Evolutionary conservation across 2,888 invertebrate genomes (phyloP), one percentile per base, ranked within the genome.

Genomic region (Drosophila mimetica): DNA sequence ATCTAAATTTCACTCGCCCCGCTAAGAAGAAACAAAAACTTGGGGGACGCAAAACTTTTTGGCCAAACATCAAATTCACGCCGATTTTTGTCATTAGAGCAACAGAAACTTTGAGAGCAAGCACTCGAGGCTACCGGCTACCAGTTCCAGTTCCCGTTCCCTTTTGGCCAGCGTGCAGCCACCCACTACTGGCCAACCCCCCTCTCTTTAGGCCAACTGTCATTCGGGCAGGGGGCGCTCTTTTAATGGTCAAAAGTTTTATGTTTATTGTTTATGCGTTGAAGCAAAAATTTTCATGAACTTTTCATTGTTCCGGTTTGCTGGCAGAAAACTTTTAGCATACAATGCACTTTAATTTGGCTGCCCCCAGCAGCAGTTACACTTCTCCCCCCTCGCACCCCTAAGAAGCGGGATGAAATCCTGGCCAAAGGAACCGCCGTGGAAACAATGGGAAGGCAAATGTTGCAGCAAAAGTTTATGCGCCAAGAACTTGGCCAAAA

Each of bases 261-360:
- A 79, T 86, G 82, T 84, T 84, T 84, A 88, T 88, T 88, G 88
- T 84, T 88, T 88, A 86, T 86, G 88, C 85, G 82, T 71, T 88
- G 79, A 78, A 78, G 88, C 88, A 76, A 78, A 86, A 86, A 84
- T 84, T 84, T 84, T 86, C 82, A 84, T 84, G 87, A 84, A 84
- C 88, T 84, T 84, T 84, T 88, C 88, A 84, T 84, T 84, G 84
- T 84, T 84, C 88, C 87, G 88, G 88, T 86, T 84, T 84, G 83
- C 75, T 71, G 71, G 84, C 75, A 50, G 59, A 77, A 70, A 86
- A 84, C 81, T 86, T 86, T 83, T 61, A 59, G 81, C 74, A 78
- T 72, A 85, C 88, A 86, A 84, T 84, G 84, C 84, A 88, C 87
- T 84, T 88, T 86, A 84, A 86, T 84, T 81, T 86, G 59, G 48